These are phyloP conservation scores for Pygocentrus nattereri DNA, from an alignment of 2,797 vertebrate genomes.

Conservation along the genomic window DNA sequence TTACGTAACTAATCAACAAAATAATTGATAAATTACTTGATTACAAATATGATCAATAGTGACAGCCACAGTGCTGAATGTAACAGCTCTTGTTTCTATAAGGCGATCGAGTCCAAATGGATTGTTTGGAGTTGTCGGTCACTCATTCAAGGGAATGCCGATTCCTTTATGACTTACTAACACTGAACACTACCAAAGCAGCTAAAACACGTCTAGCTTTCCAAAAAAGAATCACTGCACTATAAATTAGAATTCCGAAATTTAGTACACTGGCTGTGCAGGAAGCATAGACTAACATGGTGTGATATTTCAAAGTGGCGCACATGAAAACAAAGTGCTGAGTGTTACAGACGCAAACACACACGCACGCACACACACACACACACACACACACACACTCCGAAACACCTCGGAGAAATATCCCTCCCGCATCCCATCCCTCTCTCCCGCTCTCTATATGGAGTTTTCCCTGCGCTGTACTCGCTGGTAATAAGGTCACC, in stretches of 20 bases:
- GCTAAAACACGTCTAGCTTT: too few relatives aligned
- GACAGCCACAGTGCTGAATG: too few relatives aligned
- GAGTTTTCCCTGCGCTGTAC: slow-evolving; percentile 44
- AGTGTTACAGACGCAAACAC: slow-evolving; percentile 39
- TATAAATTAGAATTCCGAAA: background rate
- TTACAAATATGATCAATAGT: too few relatives aligned
- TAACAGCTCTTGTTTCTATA: too few relatives aligned
- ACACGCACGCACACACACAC: slow-evolving; percentile 1
- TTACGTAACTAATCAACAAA: too few relatives aligned
- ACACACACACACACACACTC: slow-evolving; percentile 9
- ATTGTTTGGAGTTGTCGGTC: too few relatives aligned
- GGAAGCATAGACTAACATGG: background rate
- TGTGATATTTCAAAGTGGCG: slow-evolving; percentile 30
- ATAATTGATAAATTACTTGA: too few relatives aligned
- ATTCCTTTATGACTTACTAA: too few relatives aligned
- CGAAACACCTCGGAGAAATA: slow-evolving; percentile 23
- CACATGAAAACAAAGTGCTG: slow-evolving; percentile 47
- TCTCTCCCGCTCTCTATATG: slow-evolving; percentile 36
- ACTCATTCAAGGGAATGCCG: too few relatives aligned
- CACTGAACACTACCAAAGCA: too few relatives aligned
- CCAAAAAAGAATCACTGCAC: too few relatives aligned
- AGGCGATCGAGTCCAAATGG: too few relatives aligned
- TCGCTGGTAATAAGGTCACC: slow-evolving; percentile 60
- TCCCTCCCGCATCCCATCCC: slow-evolving; percentile 29
- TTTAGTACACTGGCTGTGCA: background rate